Percentiles rank a stretch among this genome's conserved stretches.
phyloP scores from a whole-genome alignment of 2,113 vertebrate species.

The Percina caprodes region DNA sequence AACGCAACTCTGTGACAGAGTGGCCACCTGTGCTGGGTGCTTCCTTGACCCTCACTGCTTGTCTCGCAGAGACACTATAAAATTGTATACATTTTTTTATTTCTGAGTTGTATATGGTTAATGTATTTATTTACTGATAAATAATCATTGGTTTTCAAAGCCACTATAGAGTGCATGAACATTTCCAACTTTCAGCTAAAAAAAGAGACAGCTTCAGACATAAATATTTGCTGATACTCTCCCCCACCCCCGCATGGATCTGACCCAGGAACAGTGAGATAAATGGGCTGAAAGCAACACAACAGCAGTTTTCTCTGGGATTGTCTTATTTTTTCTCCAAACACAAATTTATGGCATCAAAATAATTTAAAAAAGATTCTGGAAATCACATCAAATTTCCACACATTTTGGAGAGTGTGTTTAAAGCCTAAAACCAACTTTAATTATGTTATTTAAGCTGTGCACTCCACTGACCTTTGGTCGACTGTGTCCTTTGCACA shows the following conservation, averaged over 20 bases:
- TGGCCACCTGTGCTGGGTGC: neutral
- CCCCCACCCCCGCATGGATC: neutral
- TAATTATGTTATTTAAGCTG: conserved; percentile 53
- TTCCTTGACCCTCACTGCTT: neutral
- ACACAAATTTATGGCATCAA: neutral
- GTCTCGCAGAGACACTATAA: neutral
- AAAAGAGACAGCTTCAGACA: neutral
- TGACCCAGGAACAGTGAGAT: conserved; percentile 8
- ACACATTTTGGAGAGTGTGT: neutral
- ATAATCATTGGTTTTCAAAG: neutral
- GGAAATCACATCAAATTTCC: neutral
- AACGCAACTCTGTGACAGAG: neutral
- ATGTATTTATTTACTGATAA: neutral
- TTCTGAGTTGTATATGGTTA: neutral
- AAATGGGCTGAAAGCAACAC: neutral
- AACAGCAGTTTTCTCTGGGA: neutral
- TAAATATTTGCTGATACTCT: neutral
- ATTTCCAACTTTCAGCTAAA: neutral
- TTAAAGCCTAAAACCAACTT: conserved; percentile 33
- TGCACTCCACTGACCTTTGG: conserved; percentile 61
- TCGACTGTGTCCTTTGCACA: conserved; percentile 36
- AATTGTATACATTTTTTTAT: neutral
- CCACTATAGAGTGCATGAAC: neutral
- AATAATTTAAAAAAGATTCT: neutral
- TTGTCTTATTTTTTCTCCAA: neutral